Evolutionary conservation across 2,888 invertebrate genomes (phyloP).

Genomic region (Seira musarum): DNA sequence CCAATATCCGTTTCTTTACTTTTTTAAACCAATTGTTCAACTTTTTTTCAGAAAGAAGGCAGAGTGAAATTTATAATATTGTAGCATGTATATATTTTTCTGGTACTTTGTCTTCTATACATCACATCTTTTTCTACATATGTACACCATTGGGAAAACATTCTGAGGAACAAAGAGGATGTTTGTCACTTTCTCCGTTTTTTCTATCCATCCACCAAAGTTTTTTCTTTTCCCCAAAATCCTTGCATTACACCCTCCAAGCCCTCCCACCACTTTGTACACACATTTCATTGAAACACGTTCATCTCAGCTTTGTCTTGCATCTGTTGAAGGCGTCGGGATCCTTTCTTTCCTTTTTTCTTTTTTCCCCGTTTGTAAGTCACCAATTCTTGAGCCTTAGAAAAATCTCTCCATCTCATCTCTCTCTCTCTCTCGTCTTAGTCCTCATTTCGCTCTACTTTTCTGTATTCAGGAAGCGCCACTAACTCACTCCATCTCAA

Average conservation of each 20-base stretch:
- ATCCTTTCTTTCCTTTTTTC: conserved; percentile 4
- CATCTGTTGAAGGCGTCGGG: conserved; percentile 19
- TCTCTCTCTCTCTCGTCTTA: background rate
- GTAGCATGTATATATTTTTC: background rate
- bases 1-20: conserved; percentile 17
- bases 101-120: background rate
- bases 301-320: conserved; percentile 5
- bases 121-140: background rate
- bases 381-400: background rate
- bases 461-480: conserved; percentile 28
- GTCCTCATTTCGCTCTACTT: background rate
- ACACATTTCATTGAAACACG: background rate
- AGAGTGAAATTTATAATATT: conserved; percentile 4
- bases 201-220: background rate
- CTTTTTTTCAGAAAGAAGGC: conserved; percentile 16
- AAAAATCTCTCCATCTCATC: too few relatives aligned
- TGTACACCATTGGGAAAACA: conserved; percentile 21
- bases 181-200: conserved; percentile 27
- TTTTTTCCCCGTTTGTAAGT: too few relatives aligned
- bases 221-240: background rate
- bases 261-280: background rate
- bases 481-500: conserved; percentile 14
- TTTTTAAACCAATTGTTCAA: conserved; percentile 39
- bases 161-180: conserved; percentile 19
- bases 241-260: background rate